Evolutionary conservation across 2,113 vertebrate species (phyloP).

Genomic region (Semicossyphus pulcher): DNA sequence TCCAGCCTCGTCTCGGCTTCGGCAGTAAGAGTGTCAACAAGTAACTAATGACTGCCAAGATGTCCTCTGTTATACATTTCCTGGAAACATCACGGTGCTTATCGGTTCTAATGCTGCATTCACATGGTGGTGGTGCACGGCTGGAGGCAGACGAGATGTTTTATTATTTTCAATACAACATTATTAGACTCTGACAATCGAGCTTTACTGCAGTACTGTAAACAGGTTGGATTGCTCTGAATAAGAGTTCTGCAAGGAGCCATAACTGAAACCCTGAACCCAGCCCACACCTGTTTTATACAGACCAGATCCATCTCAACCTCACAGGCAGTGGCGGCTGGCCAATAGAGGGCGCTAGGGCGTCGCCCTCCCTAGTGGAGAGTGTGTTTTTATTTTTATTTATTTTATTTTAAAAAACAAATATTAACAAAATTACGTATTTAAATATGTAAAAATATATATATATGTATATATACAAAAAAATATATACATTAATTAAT

Average conservation of each 20-base stretch:
- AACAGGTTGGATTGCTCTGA: not conserved
- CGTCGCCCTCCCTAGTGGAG: too few relatives aligned
- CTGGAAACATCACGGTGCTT: conserved; percentile 44
- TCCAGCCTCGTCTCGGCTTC: conserved; percentile 60
- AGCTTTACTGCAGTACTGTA: not conserved
- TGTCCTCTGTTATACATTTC: conserved; percentile 61
- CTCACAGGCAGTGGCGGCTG: too few relatives aligned
- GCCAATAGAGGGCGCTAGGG: too few relatives aligned
- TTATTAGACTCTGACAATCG: not conserved
- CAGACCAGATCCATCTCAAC: too few relatives aligned
- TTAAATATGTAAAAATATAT: too few relatives aligned
- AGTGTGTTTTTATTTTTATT: too few relatives aligned
- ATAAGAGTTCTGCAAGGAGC: not conserved
- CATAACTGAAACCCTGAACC: not conserved
- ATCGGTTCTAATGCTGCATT: conserved; percentile 38
- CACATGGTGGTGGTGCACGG: not conserved
- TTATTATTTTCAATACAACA: conserved; percentile 27
- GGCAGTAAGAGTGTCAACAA: conserved; percentile 63
- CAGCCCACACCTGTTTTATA: too few relatives aligned
- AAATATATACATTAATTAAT: too few relatives aligned
- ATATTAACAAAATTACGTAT: too few relatives aligned
- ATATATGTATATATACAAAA: too few relatives aligned
- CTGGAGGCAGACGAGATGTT: conserved; percentile 18
- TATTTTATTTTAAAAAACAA: too few relatives aligned
- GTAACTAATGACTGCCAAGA: conserved; percentile 68